These are phyloP conservation scores for Pelochelys cantorii DNA, from an alignment of 2,797 vertebrate genomes.

Conservation along the genomic window DNA sequence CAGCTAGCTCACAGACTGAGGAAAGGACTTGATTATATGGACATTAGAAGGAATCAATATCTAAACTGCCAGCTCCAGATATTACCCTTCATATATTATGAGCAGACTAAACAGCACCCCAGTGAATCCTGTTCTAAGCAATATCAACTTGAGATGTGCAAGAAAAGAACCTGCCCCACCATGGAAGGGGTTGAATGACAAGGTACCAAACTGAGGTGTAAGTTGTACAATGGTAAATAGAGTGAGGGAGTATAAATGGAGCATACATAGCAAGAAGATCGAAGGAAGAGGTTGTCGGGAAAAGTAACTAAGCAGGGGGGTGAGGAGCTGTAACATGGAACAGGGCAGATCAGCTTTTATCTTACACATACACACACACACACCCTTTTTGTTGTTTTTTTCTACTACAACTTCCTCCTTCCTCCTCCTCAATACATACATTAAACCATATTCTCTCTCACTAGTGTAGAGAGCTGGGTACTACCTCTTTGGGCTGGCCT, in stretches of 20 bases:
- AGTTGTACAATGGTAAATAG: neutral
- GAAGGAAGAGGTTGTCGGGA: neutral
- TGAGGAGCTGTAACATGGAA: neutral
- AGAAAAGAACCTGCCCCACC: neutral
- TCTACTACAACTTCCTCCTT: conserved; percentile 22
- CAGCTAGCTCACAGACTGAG: neutral
- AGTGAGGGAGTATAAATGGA: neutral
- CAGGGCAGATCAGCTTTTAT: neutral
- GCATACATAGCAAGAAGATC: neutral
- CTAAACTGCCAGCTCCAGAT: neutral
- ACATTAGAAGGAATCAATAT: neutral
- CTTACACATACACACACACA: conserved; percentile 22
- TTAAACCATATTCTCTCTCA: neutral
- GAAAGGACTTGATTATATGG: neutral
- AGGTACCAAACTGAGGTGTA: neutral
- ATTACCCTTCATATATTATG: neutral
- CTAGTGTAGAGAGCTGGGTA: neutral
- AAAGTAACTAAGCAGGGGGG: neutral
- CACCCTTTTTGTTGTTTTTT: neutral
- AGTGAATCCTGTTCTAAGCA: neutral
- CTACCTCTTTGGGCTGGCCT: too few relatives aligned
- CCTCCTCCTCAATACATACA: conserved; percentile 47
- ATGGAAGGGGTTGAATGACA: neutral
- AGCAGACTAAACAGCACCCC: neutral
- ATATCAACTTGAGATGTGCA: neutral